Base-by-base conservation (phyloP, 1,140 invertebrate species). In the Drosophila rufa region DNA sequence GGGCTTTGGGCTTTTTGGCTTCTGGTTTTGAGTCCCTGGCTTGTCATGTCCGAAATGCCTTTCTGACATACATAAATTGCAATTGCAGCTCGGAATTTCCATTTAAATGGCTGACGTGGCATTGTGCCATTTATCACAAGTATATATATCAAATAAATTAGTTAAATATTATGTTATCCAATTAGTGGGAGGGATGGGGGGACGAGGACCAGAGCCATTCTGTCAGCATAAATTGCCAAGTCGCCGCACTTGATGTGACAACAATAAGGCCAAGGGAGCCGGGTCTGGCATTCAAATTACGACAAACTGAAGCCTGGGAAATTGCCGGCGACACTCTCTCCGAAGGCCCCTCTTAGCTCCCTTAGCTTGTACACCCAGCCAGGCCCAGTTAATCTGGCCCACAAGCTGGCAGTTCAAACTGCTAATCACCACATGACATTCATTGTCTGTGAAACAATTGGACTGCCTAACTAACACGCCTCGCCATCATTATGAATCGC, bases 131-230 rank as follows among this genome's bases (percentile, higher is more conserved):
- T 82, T 82, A 79, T 82, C 83, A 59, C 61, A 17, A 40, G 60
- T 48, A 25, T 40, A 47, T 66, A 69, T 78, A 87, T 87, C 84
- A 83, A 89, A 87, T 89, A 82, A 90, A 90, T 89, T 89, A 90
- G 81, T 84, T 90, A 89, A 90, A 89, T 81, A 90, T 90, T 84
- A 82, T 90, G 85, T 89, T 89, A 90, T 84, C 85, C 87, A 84
- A 89, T 89, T 80, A 27, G 17, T 15, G 43, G 5, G 15, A 33
- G 15, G 6, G 1, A 33, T 36, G 12, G 30, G 3, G 15, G n/a
- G 25, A 14, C 19, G 43, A 42, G 19, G 8, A 15, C 33, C 55
- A 71, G 48, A 66, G 36, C 53, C 60, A 70, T 83, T n/a, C 58
- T 89, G 77, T 89, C 80, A 78, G 83, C 83, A 89, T 87, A 89